Evolutionary conservation across 2,113 vertebrate species (phyloP).

Genomic region (Gavialis gangeticus): DNA sequence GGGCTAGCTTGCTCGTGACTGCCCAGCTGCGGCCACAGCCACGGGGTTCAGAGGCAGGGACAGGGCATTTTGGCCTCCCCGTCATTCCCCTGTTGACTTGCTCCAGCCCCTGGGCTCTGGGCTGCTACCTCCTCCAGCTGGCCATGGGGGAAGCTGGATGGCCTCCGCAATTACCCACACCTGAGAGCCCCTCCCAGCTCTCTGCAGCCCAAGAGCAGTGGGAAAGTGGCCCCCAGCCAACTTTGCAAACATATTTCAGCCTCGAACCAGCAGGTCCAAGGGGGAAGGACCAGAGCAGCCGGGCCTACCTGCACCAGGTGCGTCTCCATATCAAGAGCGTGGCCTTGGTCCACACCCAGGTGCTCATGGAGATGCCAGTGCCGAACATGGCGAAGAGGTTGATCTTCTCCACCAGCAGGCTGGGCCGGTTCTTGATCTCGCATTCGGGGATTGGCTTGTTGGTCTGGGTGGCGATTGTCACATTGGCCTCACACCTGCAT

Average conservation of each 20-base stretch:
- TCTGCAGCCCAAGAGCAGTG: accelerated
- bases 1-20: too few species aligned
- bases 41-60: accelerated
- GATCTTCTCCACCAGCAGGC: conserved; percentile 96
- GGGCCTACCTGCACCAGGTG: conserved; percentile 93
- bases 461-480: conserved; percentile 94
- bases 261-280: not conserved
- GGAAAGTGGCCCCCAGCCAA: not conserved
- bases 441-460: conserved; percentile 96
- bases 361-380: conserved; percentile 97
- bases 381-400: conserved; percentile 99
- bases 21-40: too few species aligned
- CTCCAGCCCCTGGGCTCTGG: too few species aligned
- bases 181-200: not conserved
- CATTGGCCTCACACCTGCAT: conserved; percentile 94
- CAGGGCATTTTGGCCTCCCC: not conserved
- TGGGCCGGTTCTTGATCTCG: conserved; percentile 96
- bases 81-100: not conserved
- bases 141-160: too few species aligned
- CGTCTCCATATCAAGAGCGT: conserved; percentile 98
- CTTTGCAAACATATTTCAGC: accelerated
- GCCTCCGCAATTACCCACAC: too few species aligned
- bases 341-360: conserved; percentile 99
- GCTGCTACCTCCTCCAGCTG: too few species aligned
- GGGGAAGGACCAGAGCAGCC: accelerated